phyloP scores from a whole-genome alignment of 2,888 invertebrate species.

The Cheilosia urbana region DNA sequence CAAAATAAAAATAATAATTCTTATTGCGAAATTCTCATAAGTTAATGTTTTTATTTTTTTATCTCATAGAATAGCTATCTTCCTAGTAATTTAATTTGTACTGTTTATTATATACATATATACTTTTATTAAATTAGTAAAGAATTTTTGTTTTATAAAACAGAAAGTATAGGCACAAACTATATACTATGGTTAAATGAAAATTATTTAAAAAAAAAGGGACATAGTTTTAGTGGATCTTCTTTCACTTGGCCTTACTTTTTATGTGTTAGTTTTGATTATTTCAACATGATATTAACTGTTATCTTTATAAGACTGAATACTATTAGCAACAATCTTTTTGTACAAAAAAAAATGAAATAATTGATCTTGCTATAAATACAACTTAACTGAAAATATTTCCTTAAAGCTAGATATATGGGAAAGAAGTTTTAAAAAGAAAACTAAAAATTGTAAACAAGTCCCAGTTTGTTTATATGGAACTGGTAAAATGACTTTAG shows the following conservation, averaged over 20 bases:
- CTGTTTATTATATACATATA: constrained; percentile 39
- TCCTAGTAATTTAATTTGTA: constrained; percentile 53
- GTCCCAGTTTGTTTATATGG: constrained; percentile 55
- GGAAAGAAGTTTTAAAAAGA: neutral
- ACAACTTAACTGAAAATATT: constrained; percentile 39
- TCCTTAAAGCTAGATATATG: constrained; percentile 43
- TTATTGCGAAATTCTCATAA: constrained; percentile 64
- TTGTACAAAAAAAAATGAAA: constrained; percentile 33
- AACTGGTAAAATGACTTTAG: constrained; percentile 40
- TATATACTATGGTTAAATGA: constrained; percentile 16
- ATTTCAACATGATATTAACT: constrained; percentile 58
- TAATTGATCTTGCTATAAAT: constrained; percentile 13
- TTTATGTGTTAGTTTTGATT: constrained; percentile 41
- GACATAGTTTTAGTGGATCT: constrained; percentile 11
- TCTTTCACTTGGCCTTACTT: constrained; percentile 32
- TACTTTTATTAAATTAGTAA: constrained; percentile 52
- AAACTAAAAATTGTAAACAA: neutral
- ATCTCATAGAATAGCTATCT: constrained; percentile 72
- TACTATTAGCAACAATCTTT: constrained; percentile 67
- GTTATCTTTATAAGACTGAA: constrained; percentile 74
- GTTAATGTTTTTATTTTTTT: constrained; percentile 44
- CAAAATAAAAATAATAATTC: neutral
- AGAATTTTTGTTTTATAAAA: constrained; percentile 30
- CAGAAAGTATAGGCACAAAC: constrained; percentile 13
- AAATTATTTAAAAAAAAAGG: neutral